A percentile compares a stretch with the other conserved stretches of the same genome.
phyloP scores from a whole-genome alignment of 1,140 invertebrate species.

The Hetaerina americana region DNA sequence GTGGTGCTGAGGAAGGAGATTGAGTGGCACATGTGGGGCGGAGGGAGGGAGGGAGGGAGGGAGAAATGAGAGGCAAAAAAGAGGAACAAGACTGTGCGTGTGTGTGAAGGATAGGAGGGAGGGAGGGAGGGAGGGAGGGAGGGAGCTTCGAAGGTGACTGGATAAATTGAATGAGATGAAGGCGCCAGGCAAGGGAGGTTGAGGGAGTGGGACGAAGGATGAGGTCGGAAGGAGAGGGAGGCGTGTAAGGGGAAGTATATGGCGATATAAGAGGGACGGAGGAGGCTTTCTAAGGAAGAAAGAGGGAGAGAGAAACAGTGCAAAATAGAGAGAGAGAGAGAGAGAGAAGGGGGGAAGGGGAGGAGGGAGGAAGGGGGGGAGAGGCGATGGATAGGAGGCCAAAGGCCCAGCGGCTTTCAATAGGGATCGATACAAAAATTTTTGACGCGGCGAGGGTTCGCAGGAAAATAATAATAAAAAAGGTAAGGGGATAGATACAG shows the following conservation, averaged over 20 bases:
- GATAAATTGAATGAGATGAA: neutral
- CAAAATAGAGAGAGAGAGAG: too few relatives aligned
- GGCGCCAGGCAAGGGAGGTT: too few relatives aligned
- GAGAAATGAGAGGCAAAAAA: neutral
- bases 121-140: neutral
- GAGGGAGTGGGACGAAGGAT: neutral
- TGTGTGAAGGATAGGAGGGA: neutral
- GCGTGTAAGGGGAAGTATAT: too few relatives aligned
- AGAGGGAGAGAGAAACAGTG: too few relatives aligned
- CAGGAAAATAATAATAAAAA: conserved; percentile 1
- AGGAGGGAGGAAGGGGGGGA: neutral
- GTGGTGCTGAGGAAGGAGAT: too few relatives aligned
- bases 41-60: neutral
- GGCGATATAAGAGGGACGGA: too few relatives aligned
- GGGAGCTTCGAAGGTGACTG: neutral
- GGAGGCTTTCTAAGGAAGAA: too few relatives aligned
- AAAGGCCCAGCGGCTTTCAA: neutral
- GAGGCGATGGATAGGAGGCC: neutral
- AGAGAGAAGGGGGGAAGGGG: too few relatives aligned
- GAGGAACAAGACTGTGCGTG: neutral
- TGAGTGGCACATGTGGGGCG: too few relatives aligned
- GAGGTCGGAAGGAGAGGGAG: too few relatives aligned
- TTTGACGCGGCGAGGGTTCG: neutral
- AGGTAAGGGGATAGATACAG: neutral
- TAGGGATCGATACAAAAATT: neutral